Conservation (phyloP, 1,140 invertebrate genomes). For the Drosophila sturtevanti region DNA sequence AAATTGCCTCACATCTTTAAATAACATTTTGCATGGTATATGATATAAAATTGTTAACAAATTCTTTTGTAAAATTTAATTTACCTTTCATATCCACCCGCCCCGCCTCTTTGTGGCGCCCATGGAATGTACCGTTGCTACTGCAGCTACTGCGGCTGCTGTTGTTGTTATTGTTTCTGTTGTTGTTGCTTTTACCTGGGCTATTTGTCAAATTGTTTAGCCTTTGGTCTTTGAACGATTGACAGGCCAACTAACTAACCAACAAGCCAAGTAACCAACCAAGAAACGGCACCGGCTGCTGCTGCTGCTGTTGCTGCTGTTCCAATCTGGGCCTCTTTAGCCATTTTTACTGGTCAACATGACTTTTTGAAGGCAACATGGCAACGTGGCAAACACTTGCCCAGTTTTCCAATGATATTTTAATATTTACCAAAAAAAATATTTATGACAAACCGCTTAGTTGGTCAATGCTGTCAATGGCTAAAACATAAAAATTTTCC, state of each 20-base stretch:
- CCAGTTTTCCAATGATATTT: slow-evolving; percentile 47
- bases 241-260: slow-evolving; percentile 75
- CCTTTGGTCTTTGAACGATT: slow-evolving; percentile 73
- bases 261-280: slow-evolving; percentile 12
- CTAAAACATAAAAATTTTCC: slow-evolving; percentile 13
- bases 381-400: slow-evolving; percentile 19
- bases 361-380: slow-evolving; percentile 16
- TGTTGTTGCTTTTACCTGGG: slow-evolving; percentile 25
- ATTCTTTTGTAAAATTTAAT: background rate
- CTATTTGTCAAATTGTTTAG: slow-evolving; percentile 82
- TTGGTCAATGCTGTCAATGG: slow-evolving; percentile 28
- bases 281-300: background rate
- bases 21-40: too few relatives aligned
- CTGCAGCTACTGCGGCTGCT: slow-evolving; percentile 5
- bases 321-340: slow-evolving; percentile 51
- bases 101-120: background rate
- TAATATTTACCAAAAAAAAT: slow-evolving; percentile 58
- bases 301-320: slow-evolving; percentile 42
- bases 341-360: slow-evolving; percentile 25
- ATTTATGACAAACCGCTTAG: slow-evolving; percentile 56
- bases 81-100: too few relatives aligned
- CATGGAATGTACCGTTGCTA: background rate
- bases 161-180: slow-evolving; percentile 17
- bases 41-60: background rate
- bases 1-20: too few relatives aligned